Percentiles rank a stretch among this genome's conserved stretches.
phyloP scores from a whole-genome alignment of 2,888 invertebrate species.

The Lithodes maja region DNA sequence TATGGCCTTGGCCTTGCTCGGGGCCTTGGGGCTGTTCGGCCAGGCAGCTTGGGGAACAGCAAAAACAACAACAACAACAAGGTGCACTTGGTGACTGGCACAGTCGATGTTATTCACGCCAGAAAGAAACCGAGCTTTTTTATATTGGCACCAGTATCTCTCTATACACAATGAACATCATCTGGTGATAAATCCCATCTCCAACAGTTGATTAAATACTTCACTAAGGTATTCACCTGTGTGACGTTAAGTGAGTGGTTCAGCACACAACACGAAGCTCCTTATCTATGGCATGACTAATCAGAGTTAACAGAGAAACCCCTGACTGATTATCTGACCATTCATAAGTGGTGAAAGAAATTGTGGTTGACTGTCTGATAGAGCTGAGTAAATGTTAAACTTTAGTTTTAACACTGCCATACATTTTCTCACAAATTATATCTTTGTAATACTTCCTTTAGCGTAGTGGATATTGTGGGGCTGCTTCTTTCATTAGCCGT shows the following conservation, averaged over 20 bases:
- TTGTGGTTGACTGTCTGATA: slow-evolving; percentile 5
- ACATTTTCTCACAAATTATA: slow-evolving; percentile 6
- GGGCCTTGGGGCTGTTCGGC: no score
- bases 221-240: slow-evolving; percentile 31
- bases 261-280: slow-evolving; percentile 21
- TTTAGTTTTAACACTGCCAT: not conserved
- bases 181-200: slow-evolving; percentile 8
- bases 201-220: slow-evolving; percentile 20
- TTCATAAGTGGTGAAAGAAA: slow-evolving; percentile 15
- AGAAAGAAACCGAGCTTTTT: slow-evolving; percentile 22
- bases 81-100: slow-evolving; percentile 28
- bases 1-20: no score
- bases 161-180: slow-evolving; percentile 18
- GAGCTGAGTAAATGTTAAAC: slow-evolving; percentile 10
- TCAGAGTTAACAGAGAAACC: slow-evolving; percentile 18
- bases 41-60: no score
- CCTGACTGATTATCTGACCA: not conserved
- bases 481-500: slow-evolving; percentile 18
- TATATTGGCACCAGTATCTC: slow-evolving; percentile 31
- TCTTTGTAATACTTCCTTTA: slow-evolving; percentile 13
- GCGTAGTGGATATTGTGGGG: slow-evolving; percentile 6
- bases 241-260: slow-evolving; percentile 36
- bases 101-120: slow-evolving; percentile 15
- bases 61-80: no score
- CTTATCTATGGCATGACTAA: slow-evolving; percentile 14